Conservation (phyloP, 2,797 vertebrate species). For the Myoxocephalus aenaeus region DNA sequence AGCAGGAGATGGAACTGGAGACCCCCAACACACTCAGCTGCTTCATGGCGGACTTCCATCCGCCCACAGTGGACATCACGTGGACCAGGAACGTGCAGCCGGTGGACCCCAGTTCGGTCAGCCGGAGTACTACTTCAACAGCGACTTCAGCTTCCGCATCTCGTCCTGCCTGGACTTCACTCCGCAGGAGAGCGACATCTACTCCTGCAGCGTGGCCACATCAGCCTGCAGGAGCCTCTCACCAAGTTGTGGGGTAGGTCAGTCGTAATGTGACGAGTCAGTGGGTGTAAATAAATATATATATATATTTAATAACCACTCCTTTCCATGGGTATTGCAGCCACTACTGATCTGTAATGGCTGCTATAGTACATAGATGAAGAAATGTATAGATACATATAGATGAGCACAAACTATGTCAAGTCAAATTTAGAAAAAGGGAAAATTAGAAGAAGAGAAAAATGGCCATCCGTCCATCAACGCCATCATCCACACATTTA, state of each 20-base stretch:
- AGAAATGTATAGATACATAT: fast-evolving
- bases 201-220: slow-evolving; percentile 27
- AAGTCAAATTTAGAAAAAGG: background rate
- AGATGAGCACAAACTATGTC: background rate
- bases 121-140: slow-evolving; percentile 59
- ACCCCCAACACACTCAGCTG: slow-evolving; percentile 78
- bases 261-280: background rate
- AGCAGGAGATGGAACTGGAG: slow-evolving; percentile 20
- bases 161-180: slow-evolving; percentile 79
- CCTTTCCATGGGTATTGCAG: background rate
- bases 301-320: background rate
- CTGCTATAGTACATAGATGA: background rate
- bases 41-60: slow-evolving; percentile 72
- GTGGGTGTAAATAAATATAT: background rate
- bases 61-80: slow-evolving; percentile 57
- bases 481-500: too few species aligned
- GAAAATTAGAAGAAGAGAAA: too few species aligned
- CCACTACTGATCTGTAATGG: background rate
- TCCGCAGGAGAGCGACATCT: slow-evolving; percentile 70
- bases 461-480: too few species aligned
- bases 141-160: slow-evolving; percentile 68
- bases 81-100: slow-evolving; percentile 61
- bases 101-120: slow-evolving; percentile 41
- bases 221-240: slow-evolving; percentile 48
- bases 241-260: slow-evolving; percentile 51